These are phyloP conservation scores for Brachyalestes nurse DNA, from an alignment of 2,797 vertebrate genomes.

Conservation along the genomic window DNA sequence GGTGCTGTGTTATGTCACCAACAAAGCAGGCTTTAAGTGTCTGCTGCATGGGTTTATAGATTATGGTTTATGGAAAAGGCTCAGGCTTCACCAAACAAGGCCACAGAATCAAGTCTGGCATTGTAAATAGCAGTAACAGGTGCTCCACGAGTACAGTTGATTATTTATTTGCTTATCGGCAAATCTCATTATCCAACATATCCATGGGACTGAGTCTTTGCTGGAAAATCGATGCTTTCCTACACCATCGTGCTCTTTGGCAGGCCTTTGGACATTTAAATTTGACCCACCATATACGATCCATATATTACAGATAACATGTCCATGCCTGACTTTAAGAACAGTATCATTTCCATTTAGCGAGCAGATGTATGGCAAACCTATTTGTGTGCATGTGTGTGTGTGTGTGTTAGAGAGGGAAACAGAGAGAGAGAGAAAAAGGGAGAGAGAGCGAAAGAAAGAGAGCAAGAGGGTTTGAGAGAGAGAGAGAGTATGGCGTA, in stretches of 20 bases:
- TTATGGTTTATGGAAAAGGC: conserved; percentile 4
- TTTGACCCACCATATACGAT: conserved; percentile 32
- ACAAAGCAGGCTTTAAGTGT: conserved; percentile 38
- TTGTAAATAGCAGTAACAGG: conserved; percentile 22
- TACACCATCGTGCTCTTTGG: conserved; percentile 36
- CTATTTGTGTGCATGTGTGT: conserved; percentile 16
- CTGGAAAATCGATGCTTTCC: conserved; percentile 42
- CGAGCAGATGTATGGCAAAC: conserved; percentile 45
- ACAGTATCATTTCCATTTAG: conserved; percentile 31
- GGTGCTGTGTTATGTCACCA: conserved; percentile 32
- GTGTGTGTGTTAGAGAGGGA: not conserved
- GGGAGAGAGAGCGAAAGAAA: too few species aligned
- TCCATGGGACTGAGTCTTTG: not conserved
- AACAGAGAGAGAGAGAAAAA: too few species aligned
- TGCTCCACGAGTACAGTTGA: conserved; percentile 6
- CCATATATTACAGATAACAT: conserved; percentile 40
- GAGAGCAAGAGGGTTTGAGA: too few species aligned
- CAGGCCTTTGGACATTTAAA: conserved; percentile 26
- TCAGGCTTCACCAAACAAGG: conserved; percentile 23
- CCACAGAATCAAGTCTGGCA: conserved; percentile 7
- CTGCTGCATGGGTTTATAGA: not conserved
- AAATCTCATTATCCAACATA: conserved; percentile 34
- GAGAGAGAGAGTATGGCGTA: conserved; percentile 54
- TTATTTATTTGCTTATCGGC: conserved; percentile 39
- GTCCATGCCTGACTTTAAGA: conserved; percentile 31